Conservation (phyloP, 2,797 vertebrate genomes). For the Lithobates sylvaticus region DNA sequence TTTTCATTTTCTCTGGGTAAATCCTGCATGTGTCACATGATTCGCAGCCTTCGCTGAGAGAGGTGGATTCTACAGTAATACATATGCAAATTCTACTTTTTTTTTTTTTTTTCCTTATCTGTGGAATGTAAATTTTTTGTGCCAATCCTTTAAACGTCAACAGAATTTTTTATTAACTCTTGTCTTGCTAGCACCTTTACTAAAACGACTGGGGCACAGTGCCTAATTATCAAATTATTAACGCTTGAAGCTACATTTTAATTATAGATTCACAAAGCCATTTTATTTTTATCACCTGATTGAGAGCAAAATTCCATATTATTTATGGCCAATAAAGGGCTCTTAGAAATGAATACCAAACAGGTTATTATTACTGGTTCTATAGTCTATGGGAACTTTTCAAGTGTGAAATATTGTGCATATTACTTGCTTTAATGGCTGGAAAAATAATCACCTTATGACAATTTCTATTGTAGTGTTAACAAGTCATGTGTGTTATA, state of each 20-base stretch:
- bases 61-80: conserved; percentile 49
- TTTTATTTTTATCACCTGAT: conserved; percentile 22
- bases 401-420: conserved; percentile 30
- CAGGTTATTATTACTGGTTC: conserved; percentile 7
- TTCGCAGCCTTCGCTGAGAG: conserved; percentile 4
- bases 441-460: conserved; percentile 4
- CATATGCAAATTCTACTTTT: conserved; percentile 54
- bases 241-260: conserved; percentile 1
- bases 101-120: conserved; percentile 28
- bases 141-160: not conserved
- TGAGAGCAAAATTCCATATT: not conserved
- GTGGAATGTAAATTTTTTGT: conserved; percentile 19
- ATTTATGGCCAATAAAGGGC: conserved; percentile 6
- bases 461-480: not conserved
- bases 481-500: not conserved
- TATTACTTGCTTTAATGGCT: conserved; percentile 9
- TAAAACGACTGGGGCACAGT: not conserved
- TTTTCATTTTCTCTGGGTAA: conserved; percentile 59
- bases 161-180: conserved; percentile 5
- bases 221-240: conserved; percentile 29
- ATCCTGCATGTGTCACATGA: conserved; percentile 53
- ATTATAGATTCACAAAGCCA: conserved; percentile 3
- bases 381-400: not conserved
- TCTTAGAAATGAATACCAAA: not conserved
- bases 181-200: not conserved